Conservation (phyloP, 37 sponge, comb jelly and placozoan species). For the Cliona cf. orientalis region DNA sequence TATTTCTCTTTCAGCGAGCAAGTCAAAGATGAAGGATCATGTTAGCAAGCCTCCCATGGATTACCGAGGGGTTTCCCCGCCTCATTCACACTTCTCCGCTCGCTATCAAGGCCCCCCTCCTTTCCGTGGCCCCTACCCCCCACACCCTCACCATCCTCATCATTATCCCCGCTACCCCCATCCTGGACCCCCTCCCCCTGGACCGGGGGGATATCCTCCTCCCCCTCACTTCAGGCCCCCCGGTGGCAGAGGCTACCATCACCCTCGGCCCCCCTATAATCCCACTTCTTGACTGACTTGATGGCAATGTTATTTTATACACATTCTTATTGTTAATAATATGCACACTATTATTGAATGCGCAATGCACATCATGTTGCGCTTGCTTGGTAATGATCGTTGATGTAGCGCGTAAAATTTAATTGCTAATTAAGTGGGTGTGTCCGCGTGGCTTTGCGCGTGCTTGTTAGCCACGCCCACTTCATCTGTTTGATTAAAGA, state of each 20-base stretch:
- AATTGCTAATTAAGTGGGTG: no score
- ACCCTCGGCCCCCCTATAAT: no score
- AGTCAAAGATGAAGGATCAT: constrained; percentile 12
- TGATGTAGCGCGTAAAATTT: no score
- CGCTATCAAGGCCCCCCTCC: not conserved
- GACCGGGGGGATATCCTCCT: not conserved
- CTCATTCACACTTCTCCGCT: not conserved
- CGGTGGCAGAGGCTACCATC: no score
- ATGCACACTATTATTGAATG: no score
- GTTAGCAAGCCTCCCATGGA: not conserved
- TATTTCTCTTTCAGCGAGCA: constrained; percentile 21
- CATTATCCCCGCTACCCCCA: constrained; percentile 1
- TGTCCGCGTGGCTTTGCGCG: no score
- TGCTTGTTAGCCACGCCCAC: not conserved
- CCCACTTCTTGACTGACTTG: no score
- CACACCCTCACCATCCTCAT: not conserved
- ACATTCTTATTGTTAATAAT: no score
- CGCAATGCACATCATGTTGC: no score
- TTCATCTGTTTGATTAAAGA: not conserved
- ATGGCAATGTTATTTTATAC: no score
- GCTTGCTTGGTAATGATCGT: no score
- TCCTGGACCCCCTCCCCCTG: constrained; percentile 14
- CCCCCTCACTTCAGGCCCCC: not conserved
- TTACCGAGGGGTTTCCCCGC: not conserved
- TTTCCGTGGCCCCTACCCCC: not conserved